Evolutionary conservation across 2,888 invertebrate genomes (phyloP).

Genomic region (Idaea dimidiata): DNA sequence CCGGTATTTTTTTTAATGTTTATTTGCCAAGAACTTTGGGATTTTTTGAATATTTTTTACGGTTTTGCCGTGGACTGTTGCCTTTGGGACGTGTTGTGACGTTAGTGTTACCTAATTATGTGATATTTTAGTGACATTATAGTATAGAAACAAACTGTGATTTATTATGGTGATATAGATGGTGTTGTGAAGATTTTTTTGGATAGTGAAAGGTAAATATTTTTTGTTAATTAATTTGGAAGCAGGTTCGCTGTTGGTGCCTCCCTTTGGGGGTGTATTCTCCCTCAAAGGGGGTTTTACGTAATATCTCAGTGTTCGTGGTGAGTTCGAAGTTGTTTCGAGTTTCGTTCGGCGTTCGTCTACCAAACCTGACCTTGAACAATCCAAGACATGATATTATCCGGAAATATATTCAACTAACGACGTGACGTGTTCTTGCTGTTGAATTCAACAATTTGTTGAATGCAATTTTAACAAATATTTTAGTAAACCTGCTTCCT

Average conservation of each 20-base stretch:
- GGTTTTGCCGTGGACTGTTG: slow-evolving; percentile 70
- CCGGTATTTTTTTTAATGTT: slow-evolving; percentile 71
- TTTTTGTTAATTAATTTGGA: slow-evolving; percentile 49
- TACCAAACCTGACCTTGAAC: slow-evolving; percentile 74
- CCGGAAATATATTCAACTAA: slow-evolving; percentile 74
- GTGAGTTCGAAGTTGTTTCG: slow-evolving; percentile 51
- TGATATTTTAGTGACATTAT: slow-evolving; percentile 78
- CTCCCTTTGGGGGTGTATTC: slow-evolving; percentile 30
- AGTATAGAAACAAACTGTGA: slow-evolving; percentile 78
- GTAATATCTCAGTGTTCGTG: slow-evolving; percentile 52
- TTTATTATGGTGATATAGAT: slow-evolving; percentile 77
- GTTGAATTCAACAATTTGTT: slow-evolving; percentile 46
- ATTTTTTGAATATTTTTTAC: slow-evolving; percentile 73
- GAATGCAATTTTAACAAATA: slow-evolving; percentile 26
- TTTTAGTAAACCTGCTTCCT: slow-evolving; percentile 24
- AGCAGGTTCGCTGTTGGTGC: slow-evolving; percentile 42
- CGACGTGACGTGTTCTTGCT: slow-evolving; percentile 50
- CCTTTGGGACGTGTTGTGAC: slow-evolving; percentile 80
- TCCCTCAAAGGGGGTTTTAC: slow-evolving; percentile 53
- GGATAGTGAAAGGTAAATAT: slow-evolving; percentile 67
- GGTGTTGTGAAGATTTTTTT: slow-evolving; percentile 65
- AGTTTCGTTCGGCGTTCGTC: slow-evolving; percentile 56
- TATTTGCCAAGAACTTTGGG: slow-evolving; percentile 69
- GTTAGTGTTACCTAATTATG: slow-evolving; percentile 77
- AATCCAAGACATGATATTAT: slow-evolving; percentile 70